phyloP scores from a whole-genome alignment of 2,797 vertebrate genomes.

The Momotus momota region DNA sequence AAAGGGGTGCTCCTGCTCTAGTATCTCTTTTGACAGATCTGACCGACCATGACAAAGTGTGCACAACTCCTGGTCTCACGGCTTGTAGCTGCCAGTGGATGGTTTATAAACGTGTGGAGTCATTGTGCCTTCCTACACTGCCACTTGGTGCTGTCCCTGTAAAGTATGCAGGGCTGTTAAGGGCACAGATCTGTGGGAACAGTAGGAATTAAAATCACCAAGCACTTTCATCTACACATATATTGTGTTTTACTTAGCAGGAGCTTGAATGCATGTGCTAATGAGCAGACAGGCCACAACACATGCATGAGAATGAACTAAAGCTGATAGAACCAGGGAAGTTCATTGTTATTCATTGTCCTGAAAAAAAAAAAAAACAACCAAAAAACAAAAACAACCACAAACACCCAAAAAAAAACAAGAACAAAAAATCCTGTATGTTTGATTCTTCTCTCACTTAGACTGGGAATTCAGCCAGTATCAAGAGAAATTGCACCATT shows the following conservation, averaged over 20 bases:
- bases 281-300: background rate
- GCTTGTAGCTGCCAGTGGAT: background rate
- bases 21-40: background rate
- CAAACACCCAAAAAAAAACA: no score
- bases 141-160: background rate
- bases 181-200: background rate
- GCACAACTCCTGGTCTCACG: accelerated
- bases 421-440: background rate
- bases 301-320: background rate
- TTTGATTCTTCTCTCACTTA: background rate
- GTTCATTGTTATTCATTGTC: background rate
- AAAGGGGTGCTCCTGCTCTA: background rate
- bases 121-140: constrained; percentile 13
- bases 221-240: background rate
- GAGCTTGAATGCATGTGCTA: background rate
- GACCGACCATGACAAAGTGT: accelerated
- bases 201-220: background rate
- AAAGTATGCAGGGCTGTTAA: background rate
- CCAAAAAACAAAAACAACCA: no score
- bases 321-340: constrained; percentile 8
- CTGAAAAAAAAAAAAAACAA: background rate
- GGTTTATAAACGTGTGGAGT: background rate
- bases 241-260: background rate
- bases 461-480: background rate
- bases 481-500: background rate